These are phyloP conservation scores for Cyclura pinguis DNA, from an alignment of 2,797 vertebrate genomes.

Conservation along the genomic window DNA sequence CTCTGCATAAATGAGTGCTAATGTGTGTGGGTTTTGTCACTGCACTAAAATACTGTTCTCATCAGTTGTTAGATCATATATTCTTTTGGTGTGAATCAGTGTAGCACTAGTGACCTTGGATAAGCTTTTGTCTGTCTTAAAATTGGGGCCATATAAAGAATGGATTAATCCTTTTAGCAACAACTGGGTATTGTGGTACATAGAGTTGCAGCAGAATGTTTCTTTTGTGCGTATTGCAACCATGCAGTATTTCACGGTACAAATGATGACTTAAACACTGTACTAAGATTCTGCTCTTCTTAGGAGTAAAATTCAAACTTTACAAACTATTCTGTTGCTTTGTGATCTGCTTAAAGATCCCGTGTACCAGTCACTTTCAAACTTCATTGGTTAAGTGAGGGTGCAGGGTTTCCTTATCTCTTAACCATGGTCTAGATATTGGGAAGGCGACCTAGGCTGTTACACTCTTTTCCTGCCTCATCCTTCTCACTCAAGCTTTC, in stretches of 20 bases:
- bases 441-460: neutral
- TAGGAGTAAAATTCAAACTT: neutral
- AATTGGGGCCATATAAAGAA: neutral
- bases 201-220: neutral
- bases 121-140: neutral
- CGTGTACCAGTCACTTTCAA: neutral
- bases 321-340: neutral
- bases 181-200: neutral
- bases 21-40: neutral
- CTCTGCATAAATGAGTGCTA: conserved; percentile 15
- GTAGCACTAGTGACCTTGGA: neutral
- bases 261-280: neutral
- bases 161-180: neutral
- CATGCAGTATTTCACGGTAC: neutral
- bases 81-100: conserved; percentile 42
- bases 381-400: neutral
- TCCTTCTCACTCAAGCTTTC: neutral
- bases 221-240: neutral
- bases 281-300: neutral
- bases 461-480: neutral
- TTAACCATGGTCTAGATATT: neutral
- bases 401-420: neutral
- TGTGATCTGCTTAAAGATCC: neutral
- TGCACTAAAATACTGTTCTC: conserved; percentile 40
- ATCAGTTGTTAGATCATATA: conserved; percentile 53